These are phyloP conservation scores for Lichenostomus cassidix DNA, from an alignment of 2,113 vertebrate genomes.

Conservation along the genomic window DNA sequence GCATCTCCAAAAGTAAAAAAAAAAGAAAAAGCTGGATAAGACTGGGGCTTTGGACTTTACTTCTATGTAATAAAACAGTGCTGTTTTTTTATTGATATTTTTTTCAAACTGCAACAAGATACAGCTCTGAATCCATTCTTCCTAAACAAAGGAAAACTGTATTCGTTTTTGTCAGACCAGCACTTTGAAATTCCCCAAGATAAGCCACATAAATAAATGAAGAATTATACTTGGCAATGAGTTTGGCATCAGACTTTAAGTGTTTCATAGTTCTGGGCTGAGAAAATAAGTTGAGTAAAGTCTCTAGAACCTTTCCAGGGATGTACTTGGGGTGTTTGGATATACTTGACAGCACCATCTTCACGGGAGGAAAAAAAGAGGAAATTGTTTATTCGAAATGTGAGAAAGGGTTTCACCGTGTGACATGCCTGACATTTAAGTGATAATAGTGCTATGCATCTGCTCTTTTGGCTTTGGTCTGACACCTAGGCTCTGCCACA, in stretches of 20 bases:
- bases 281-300: constrained; percentile 40
- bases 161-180: constrained; percentile 20
- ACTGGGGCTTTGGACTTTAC: not conserved
- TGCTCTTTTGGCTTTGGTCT: constrained; percentile 63
- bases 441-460: constrained; percentile 31
- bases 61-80: not conserved
- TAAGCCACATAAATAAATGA: constrained; percentile 55
- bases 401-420: constrained; percentile 41
- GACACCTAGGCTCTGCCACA: constrained; percentile 42
- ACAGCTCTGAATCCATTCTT: constrained; percentile 10
- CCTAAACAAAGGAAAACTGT: constrained; percentile 42
- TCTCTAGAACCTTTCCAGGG: constrained; percentile 43
- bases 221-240: constrained; percentile 55
- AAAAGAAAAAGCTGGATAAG: not conserved
- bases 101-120: not conserved
- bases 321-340: constrained; percentile 26
- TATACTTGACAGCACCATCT: constrained; percentile 49
- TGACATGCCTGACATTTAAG: constrained; percentile 56
- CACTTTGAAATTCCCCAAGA: constrained; percentile 58
- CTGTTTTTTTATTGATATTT: not conserved
- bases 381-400: constrained; percentile 30
- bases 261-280: constrained; percentile 50
- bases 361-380: constrained; percentile 27
- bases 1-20: not conserved
- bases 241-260: constrained; percentile 30